Conservation (phyloP, 2,797 vertebrate genomes). For the Poeciliopsis paucimaculata region DNA sequence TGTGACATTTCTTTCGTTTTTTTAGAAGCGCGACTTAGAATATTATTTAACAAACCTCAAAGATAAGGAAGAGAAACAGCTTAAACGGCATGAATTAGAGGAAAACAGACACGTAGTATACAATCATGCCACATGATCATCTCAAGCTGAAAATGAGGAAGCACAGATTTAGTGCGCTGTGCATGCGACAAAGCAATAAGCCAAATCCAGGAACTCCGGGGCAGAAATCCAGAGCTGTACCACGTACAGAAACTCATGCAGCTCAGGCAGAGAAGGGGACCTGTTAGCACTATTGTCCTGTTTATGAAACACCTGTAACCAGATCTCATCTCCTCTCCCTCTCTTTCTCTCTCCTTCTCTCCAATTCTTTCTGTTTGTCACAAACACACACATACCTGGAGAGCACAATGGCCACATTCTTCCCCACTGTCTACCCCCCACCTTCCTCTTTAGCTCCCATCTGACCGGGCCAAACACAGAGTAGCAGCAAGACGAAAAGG, state of each 20-base stretch:
- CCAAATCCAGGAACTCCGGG: conserved; percentile 49
- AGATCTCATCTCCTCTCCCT: conserved; percentile 67
- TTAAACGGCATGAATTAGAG: conserved; percentile 24
- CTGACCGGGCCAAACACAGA: conserved; percentile 37
- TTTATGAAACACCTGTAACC: conserved; percentile 80
- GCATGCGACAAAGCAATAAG: conserved; percentile 49
- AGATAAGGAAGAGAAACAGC: conserved; percentile 56
- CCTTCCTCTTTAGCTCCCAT: conserved; percentile 51
- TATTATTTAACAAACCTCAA: conserved; percentile 38
- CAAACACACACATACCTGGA: conserved; percentile 80
- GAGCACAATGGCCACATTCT: conserved; percentile 83
- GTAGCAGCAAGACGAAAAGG: conserved; percentile 16
- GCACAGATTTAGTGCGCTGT: conserved; percentile 44
- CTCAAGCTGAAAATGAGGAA: conserved; percentile 58
- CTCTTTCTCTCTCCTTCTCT: conserved; percentile 24
- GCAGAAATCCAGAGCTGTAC: conserved; percentile 45
- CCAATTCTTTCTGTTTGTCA: conserved; percentile 64
- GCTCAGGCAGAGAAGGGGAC: conserved; percentile 37
- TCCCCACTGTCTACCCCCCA: conserved; percentile 48
- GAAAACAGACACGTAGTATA: conserved; percentile 21
- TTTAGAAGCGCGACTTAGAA: conserved; percentile 16
- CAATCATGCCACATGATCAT: conserved; percentile 66
- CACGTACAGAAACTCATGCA: conserved; percentile 23
- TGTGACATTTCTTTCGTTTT: background rate
- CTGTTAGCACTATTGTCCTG: conserved; percentile 75